Evolutionary conservation across 1,140 invertebrate species (phyloP).

Genomic region (Drosophila cardini): DNA sequence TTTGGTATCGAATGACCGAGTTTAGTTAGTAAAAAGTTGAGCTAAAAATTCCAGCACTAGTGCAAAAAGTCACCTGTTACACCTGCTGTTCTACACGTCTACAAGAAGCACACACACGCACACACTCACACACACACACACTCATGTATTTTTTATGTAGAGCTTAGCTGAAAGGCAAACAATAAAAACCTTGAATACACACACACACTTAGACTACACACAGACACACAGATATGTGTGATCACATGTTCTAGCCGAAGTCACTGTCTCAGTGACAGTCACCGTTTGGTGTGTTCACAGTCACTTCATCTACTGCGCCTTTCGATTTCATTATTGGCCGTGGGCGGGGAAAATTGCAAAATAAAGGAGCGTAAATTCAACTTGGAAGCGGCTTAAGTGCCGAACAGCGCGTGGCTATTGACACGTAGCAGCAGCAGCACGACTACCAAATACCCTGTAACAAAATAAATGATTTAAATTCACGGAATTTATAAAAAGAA

Average conservation of each 20-base stretch:
- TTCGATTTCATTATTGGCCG: conserved; percentile 43
- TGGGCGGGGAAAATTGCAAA: conserved; percentile 65
- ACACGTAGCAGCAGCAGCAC: background rate
- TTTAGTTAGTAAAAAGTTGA: too few relatives aligned
- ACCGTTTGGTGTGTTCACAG: conserved; percentile 22
- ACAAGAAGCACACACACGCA: too few relatives aligned
- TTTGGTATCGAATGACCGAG: too few relatives aligned
- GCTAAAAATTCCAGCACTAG: too few relatives aligned
- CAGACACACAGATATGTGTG: background rate
- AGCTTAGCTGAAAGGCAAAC: conserved; percentile 6
- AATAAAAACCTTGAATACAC: conserved; percentile 19
- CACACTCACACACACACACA: background rate
- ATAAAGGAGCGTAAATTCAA: conserved; percentile 67
- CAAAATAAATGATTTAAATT: background rate
- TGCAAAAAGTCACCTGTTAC: too few relatives aligned
- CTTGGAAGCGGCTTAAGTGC: conserved; percentile 72
- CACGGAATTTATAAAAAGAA: background rate
- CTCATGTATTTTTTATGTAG: conserved; percentile 2
- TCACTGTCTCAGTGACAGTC: conserved; percentile 29
- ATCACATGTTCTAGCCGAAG: background rate
- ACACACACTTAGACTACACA: background rate
- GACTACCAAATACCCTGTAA: conserved; percentile 22
- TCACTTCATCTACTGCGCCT: conserved; percentile 48
- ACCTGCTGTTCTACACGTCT: too few relatives aligned
- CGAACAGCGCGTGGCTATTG: conserved; percentile 39